phyloP scores from a whole-genome alignment of 1,140 invertebrate species.

The Drosophila pseudoananassae region DNA sequence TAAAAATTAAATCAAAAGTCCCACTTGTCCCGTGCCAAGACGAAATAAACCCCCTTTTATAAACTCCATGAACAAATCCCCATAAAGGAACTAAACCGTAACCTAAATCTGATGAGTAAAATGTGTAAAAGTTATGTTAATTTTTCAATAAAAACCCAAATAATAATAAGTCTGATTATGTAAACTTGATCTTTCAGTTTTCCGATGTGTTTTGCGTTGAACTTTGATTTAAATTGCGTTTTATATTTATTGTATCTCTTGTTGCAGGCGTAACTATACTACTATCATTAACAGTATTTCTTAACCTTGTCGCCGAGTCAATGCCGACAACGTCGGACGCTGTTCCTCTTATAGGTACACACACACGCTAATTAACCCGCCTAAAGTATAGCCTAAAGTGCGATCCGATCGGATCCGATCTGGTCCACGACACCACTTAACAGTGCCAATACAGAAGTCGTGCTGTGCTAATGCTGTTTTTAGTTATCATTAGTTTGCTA shows the following conservation, averaged over 20 bases:
- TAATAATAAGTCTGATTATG: conserved; percentile 53
- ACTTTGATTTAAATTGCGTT: conserved; percentile 71
- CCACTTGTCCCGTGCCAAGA: conserved; percentile 33
- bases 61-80: conserved; percentile 36
- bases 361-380: conserved; percentile 68
- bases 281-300: conserved; percentile 99
- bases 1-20: conserved; percentile 23
- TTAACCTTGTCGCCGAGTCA: conserved; percentile 96
- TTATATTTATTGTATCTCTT: conserved; percentile 80
- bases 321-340: conserved; percentile 96
- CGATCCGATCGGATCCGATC: conserved; percentile 13
- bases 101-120: conserved; percentile 40
- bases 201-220: conserved; percentile 61
- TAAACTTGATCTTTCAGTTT: conserved; percentile 66
- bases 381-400: conserved; percentile 28
- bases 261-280: conserved; percentile 98
- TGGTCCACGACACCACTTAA: conserved; percentile 19
- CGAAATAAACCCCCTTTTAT: conserved; percentile 16
- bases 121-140: conserved; percentile 45
- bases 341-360: conserved; percentile 89
- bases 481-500: conserved; percentile 78
- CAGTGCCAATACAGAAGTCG: conserved; percentile 40
- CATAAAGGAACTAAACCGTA: conserved; percentile 24
- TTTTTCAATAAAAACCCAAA: conserved; percentile 34
- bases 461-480: conserved; percentile 66